Conservation (phyloP, 1,140 invertebrate genomes). For the Cyrtorhinus lividipennis region DNA sequence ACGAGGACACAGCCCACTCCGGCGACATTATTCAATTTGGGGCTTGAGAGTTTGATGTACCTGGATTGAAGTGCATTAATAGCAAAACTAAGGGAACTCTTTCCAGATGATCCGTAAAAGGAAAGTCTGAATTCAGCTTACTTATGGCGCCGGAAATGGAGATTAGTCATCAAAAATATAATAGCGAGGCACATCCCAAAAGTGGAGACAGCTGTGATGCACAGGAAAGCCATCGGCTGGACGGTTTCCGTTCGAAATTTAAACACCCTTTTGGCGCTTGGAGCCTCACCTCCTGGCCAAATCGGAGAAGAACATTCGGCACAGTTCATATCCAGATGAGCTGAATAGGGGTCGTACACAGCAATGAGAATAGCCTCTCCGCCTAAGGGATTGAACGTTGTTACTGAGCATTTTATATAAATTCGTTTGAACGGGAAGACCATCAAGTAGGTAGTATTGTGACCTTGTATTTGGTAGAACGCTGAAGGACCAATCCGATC, state of each 20-base stretch:
- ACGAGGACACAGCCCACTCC: slow-evolving; percentile 86
- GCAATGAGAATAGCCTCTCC: slow-evolving; percentile 52
- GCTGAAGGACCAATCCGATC: slow-evolving; percentile 70
- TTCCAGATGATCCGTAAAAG: no score
- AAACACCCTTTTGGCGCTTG: slow-evolving; percentile 56
- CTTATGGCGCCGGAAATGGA: slow-evolving; percentile 74
- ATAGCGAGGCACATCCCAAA: slow-evolving; percentile 62
- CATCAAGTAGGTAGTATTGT: slow-evolving; percentile 27
- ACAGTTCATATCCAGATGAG: slow-evolving; percentile 53
- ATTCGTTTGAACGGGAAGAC: slow-evolving; percentile 18
- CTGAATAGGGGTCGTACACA: slow-evolving; percentile 51
- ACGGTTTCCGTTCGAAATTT: slow-evolving; percentile 57
- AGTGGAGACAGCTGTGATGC: slow-evolving; percentile 49
- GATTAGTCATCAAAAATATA: slow-evolving; percentile 68
- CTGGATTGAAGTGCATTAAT: slow-evolving; percentile 31
- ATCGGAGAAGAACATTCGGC: slow-evolving; percentile 46
- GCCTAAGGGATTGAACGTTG: slow-evolving; percentile 36
- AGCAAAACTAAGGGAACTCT: not conserved
- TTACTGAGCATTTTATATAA: not conserved
- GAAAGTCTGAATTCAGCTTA: no score
- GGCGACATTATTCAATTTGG: slow-evolving; percentile 90
- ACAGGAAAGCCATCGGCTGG: slow-evolving; percentile 54
- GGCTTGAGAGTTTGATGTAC: slow-evolving; percentile 86
- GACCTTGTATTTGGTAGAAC: slow-evolving; percentile 74
- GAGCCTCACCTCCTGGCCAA: slow-evolving; percentile 62